These are phyloP conservation scores for Cairina moschata DNA, from an alignment of 2,113 vertebrate genomes.

Conservation along the genomic window DNA sequence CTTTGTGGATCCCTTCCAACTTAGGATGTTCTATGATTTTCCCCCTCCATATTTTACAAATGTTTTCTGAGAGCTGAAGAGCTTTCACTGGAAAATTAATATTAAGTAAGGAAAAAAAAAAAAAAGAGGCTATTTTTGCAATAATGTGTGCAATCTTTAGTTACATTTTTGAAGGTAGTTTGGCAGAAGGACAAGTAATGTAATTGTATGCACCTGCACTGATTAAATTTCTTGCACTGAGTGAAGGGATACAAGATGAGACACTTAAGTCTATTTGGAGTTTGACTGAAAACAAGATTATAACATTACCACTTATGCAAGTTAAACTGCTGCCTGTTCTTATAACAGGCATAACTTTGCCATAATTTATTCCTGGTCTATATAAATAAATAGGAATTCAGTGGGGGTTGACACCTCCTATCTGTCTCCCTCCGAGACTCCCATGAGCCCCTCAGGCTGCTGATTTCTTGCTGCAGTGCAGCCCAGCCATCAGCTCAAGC, in stretches of 20 bases:
- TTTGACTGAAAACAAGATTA: neutral
- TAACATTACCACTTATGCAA: neutral
- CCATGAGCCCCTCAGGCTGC: no score
- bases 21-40: neutral
- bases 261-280: neutral
- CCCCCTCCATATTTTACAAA: neutral
- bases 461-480: no score
- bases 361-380: neutral
- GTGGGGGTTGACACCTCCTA: no score
- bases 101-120: neutral
- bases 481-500: no score
- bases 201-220: conserved; percentile 3
- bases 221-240: neutral
- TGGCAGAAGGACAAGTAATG: neutral
- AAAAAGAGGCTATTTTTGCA: neutral
- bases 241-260: neutral
- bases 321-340: neutral
- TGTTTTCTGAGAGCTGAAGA: neutral
- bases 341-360: neutral
- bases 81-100: neutral
- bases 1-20: neutral
- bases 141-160: neutral
- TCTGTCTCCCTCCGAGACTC: no score
- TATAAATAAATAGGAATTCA: no score
- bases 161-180: neutral